These are phyloP conservation scores for Gnathonemus echidnorhynchus DNA, from an alignment of 2,113 vertebrate genomes.

Conservation along the genomic window DNA sequence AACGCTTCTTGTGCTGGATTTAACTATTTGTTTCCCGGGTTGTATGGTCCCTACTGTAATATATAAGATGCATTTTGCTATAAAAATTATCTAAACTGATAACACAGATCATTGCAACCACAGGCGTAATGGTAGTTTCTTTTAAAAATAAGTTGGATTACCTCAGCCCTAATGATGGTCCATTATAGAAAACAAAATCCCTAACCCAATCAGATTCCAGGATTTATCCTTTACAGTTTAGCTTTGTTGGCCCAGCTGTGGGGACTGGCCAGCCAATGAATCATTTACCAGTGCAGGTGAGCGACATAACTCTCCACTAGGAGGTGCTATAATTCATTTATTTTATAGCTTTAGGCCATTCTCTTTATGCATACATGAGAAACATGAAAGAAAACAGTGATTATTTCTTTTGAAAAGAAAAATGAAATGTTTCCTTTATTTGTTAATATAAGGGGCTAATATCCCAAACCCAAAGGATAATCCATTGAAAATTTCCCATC, in stretches of 20 bases:
- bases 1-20: neutral
- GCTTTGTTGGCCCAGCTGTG: neutral
- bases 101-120: neutral
- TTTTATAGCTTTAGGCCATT: neutral
- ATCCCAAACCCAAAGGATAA: neutral
- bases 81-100: neutral
- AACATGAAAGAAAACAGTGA: neutral
- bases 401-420: neutral
- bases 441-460: neutral
- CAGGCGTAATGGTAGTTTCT: neutral
- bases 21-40: neutral
- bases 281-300: neutral
- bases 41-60: neutral
- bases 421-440: neutral
- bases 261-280: neutral
- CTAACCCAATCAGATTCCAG: neutral
- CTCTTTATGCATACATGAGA: neutral
- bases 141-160: neutral
- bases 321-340: neutral
- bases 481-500: neutral
- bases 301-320: neutral
- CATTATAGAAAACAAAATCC: neutral
- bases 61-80: neutral
- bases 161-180: neutral
- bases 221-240: neutral